A percentile compares a stretch with the other conserved stretches of the same genome.
Conservation (phyloP, 2,113 vertebrate species). For the Rhinopomastus cyanomelas region DNA sequence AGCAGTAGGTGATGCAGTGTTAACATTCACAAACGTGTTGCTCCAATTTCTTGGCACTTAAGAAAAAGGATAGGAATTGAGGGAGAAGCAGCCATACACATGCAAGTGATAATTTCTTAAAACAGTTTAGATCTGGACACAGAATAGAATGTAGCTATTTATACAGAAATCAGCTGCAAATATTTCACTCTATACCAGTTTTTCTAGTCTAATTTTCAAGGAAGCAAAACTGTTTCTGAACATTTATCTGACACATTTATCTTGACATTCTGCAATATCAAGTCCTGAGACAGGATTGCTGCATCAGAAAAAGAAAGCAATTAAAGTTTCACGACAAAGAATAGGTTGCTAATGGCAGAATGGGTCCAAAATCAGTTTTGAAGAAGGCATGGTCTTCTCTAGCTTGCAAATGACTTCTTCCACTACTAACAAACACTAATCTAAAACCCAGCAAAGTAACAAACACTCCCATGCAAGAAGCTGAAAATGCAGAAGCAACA, state of each 20-base stretch:
- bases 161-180: slow-evolving; percentile 6
- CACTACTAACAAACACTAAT: slow-evolving; percentile 35
- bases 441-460: slow-evolving; percentile 59
- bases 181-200: background rate
- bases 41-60: slow-evolving; percentile 37
- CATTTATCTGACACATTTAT: slow-evolving; percentile 27
- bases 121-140: slow-evolving; percentile 21
- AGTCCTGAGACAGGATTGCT: slow-evolving; percentile 66
- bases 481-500: slow-evolving; percentile 69
- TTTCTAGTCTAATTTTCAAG: background rate
- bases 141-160: slow-evolving; percentile 13
- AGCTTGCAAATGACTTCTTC: slow-evolving; percentile 58
- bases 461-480: slow-evolving; percentile 62
- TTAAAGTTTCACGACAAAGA: slow-evolving; percentile 46
- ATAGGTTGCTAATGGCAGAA: slow-evolving; percentile 41
- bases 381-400: slow-evolving; percentile 64
- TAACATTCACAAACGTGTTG: slow-evolving; percentile 50
- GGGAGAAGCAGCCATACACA: slow-evolving; percentile 39
- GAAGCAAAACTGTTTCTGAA: slow-evolving; percentile 32
- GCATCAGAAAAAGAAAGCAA: slow-evolving; percentile 54
- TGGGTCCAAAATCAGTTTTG: slow-evolving; percentile 49
- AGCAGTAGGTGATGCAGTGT: slow-evolving; percentile 43
- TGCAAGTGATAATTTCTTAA: slow-evolving; percentile 41
- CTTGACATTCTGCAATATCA: slow-evolving; percentile 61
- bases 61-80: slow-evolving; percentile 26